Percentiles rank a stretch among this genome's conserved stretches.
These are phyloP conservation scores for Calyptomena viridis DNA, from an alignment of 2,113 vertebrate genomes.

Conservation along the genomic window DNA sequence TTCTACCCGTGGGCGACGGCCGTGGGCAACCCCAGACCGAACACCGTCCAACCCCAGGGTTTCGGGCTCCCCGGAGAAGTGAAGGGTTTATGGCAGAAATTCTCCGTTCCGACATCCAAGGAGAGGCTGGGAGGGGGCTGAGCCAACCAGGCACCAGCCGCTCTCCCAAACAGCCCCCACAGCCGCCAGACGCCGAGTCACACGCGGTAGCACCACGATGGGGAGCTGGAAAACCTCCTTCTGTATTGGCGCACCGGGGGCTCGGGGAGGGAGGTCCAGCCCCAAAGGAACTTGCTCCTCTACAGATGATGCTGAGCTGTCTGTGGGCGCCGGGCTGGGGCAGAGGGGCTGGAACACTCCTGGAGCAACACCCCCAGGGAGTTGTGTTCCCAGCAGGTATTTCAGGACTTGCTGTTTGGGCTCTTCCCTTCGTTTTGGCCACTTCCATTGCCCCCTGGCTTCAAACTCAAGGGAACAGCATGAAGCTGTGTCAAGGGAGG, in stretches of 20 bases:
- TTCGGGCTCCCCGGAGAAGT: background rate
- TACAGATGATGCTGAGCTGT: background rate
- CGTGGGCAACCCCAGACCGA: background rate
- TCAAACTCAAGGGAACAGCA: background rate
- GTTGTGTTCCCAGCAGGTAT: background rate
- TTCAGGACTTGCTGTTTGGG: background rate
- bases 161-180: background rate
- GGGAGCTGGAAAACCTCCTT: background rate
- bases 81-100: background rate
- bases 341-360: background rate
- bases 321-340: rapidly evolving
- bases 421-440: rapidly evolving
- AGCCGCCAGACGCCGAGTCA: background rate
- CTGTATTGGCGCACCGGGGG: rapidly evolving
- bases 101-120: background rate
- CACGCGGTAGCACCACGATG: background rate
- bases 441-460: rapidly evolving
- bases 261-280: background rate
- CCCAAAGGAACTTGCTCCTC: background rate
- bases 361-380: background rate
- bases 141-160: background rate
- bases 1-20: background rate
- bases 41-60: background rate
- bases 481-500: background rate
- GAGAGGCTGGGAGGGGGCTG: background rate